phyloP scores from a whole-genome alignment of 1,140 invertebrate genomes.

The Goniozus legneri region DNA sequence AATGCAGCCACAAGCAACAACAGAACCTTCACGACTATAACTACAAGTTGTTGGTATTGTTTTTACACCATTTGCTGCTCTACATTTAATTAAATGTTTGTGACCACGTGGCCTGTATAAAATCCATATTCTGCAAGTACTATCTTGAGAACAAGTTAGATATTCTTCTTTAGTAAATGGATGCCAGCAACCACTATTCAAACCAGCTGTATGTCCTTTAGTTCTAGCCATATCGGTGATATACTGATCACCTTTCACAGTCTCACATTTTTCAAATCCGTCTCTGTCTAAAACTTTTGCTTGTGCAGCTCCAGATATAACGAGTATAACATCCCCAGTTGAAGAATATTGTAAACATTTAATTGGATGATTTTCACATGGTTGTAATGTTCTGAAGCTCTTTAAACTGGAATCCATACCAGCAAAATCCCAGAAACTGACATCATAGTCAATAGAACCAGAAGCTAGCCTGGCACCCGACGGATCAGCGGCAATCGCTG shows the following conservation, averaged over 20 bases:
- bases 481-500: constrained; percentile 85
- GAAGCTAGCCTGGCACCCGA: constrained; percentile 88
- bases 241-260: constrained; percentile 72
- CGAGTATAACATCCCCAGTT: constrained; percentile 91
- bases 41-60: constrained; percentile 81
- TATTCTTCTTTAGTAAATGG: constrained; percentile 90
- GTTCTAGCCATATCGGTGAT: constrained; percentile 26
- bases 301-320: constrained; percentile 86
- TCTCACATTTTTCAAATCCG: constrained; percentile 90
- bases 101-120: constrained; percentile 74
- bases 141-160: constrained; percentile 89
- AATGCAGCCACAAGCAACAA: constrained; percentile 85
- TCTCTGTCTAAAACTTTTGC: constrained; percentile 95
- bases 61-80: constrained; percentile 83
- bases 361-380: constrained; percentile 95
- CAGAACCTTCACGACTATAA: constrained; percentile 84
- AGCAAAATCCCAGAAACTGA: constrained; percentile 97
- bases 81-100: constrained; percentile 84
- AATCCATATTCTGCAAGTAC: constrained; percentile 89
- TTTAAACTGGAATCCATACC: constrained; percentile 92
- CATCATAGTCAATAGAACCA: constrained; percentile 93
- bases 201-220: constrained; percentile 44
- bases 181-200: constrained; percentile 93
- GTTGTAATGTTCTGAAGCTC: constrained; percentile 87
- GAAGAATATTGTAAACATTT: constrained; percentile 79